These are phyloP conservation scores for Amblyopsis rosae DNA, from an alignment of 2,113 vertebrate genomes.

Conservation along the genomic window DNA sequence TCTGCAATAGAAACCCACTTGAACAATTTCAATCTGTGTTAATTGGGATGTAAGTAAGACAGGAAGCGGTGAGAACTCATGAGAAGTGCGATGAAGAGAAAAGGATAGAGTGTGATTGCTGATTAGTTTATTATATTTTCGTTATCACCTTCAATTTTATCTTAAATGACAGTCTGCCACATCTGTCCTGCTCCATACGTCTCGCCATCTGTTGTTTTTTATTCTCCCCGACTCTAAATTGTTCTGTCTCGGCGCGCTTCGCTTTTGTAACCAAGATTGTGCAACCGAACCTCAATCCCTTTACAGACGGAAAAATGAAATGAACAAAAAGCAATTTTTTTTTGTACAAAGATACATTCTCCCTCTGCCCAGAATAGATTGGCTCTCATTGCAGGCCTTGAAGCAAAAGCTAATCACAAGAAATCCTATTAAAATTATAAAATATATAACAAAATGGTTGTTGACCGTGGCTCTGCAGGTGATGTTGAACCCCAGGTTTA, in stretches of 20 bases:
- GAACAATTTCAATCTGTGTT: slow-evolving; percentile 41
- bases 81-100: slow-evolving; percentile 7
- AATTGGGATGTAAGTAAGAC: slow-evolving; percentile 58
- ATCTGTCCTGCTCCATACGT: slow-evolving; percentile 5
- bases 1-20: slow-evolving; percentile 45
- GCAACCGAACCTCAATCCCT: slow-evolving; percentile 42
- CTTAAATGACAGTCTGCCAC: slow-evolving; percentile 16
- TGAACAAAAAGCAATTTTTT: slow-evolving; percentile 35
- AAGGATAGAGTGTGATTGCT: slow-evolving; percentile 17
- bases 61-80: slow-evolving; percentile 17
- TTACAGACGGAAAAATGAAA: slow-evolving; percentile 44
- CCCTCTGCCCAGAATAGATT: slow-evolving; percentile 37
- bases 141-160: slow-evolving; percentile 42
- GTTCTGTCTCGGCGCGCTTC: slow-evolving; percentile 28
- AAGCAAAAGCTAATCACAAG: slow-evolving; percentile 29
- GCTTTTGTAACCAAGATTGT: slow-evolving; percentile 32
- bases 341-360: slow-evolving; percentile 45
- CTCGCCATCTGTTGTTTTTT: slow-evolving; percentile 44
- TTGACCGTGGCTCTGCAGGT: slow-evolving; percentile 14
- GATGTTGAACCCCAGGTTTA: slow-evolving; percentile 4
- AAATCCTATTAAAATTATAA: slow-evolving; percentile 26
- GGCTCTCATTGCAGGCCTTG: slow-evolving; percentile 34
- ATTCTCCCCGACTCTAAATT: slow-evolving; percentile 18
- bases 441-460: slow-evolving; percentile 5
- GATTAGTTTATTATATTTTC: slow-evolving; percentile 32